Evolutionary conservation across 2,888 invertebrate genomes (phyloP), one percentile per base, ranked within the genome.

Genomic region (Baccha elongata): DNA sequence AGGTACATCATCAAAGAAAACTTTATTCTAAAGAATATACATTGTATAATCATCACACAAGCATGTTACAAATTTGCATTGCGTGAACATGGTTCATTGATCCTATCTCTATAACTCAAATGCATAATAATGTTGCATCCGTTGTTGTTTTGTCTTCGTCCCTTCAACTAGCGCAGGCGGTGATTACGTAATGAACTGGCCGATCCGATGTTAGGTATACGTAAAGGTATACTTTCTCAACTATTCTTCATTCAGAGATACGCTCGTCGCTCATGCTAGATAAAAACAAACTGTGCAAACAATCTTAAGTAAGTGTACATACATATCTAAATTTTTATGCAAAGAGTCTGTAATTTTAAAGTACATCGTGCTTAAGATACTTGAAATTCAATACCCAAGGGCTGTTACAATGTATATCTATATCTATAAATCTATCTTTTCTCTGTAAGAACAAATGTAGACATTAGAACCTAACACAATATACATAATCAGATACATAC

Each of bases 351-450:
- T 75, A 75, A 75, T 81, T 75, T 81, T 71, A 52, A 75, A 71
- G 64, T 75, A 71, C 75, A 71, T 62, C 79, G 67, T 67, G 72
- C 73, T 62, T 60, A 73, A 71, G 75, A 71, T 72, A 67, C 81
- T 52, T 76, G 81, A 81, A 76, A 76, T 71, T 75, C 67, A 81
- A 81, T 81, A 76, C 65, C 68, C 73, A 79, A 71, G 60, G 65
- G 69, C 75, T 52, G 46, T 75, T 23, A 19, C 52, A 60, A 62
- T 32, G 58, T 42, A 26, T 60, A 17, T 44, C 13, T 50, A 13
- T 19, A 13, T 19, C 19, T 29, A 19, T 40, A 37, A 37, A 48
- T 44, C 46, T 67, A 75, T 21, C 55, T 64, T 29, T 65, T 46
- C 29, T 65, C 48, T 76, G 81, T 72, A 67, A 42, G 42, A 81